A percentile compares a stretch with the other conserved stretches of the same genome.
Evolutionary conservation across 2,888 invertebrate species (phyloP).

Genomic region (Digitonthophagus gazella): DNA sequence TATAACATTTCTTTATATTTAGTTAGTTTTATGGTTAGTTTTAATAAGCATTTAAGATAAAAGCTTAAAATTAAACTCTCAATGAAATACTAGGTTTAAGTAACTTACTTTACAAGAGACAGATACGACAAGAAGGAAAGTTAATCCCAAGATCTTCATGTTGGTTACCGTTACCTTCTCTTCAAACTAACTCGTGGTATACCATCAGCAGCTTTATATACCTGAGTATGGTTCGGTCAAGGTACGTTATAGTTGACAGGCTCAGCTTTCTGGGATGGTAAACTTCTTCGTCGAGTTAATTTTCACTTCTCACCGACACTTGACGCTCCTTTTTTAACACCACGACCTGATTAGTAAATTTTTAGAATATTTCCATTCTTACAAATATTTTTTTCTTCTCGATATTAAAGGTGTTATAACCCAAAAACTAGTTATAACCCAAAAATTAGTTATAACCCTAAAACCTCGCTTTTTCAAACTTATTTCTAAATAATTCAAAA

Average conservation of each 20-base stretch:
- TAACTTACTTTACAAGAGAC: constrained; percentile 26
- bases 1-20: too few species aligned
- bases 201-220: constrained; percentile 28
- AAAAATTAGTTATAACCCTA: too few species aligned
- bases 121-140: constrained; percentile 19
- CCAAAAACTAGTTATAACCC: too few species aligned
- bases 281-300: background rate
- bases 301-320: background rate
- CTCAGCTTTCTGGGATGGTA: background rate
- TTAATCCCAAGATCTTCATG: constrained; percentile 26
- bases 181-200: constrained; percentile 23
- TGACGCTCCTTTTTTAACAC: background rate
- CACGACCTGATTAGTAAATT: background rate
- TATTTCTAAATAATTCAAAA: too few species aligned
- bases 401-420: too few species aligned
- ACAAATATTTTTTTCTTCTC: too few species aligned
- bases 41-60: too few species aligned
- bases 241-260: constrained; percentile 13
- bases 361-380: too few species aligned
- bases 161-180: constrained; percentile 7
- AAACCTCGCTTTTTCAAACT: too few species aligned
- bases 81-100: too few species aligned
- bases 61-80: too few species aligned
- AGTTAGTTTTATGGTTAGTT: too few species aligned
- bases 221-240: constrained; percentile 24